A percentile compares a stretch with the other conserved stretches of the same genome.
Evolutionary conservation across 2,113 vertebrate genomes (phyloP).

Genomic region (Corythaixoides concolor): DNA sequence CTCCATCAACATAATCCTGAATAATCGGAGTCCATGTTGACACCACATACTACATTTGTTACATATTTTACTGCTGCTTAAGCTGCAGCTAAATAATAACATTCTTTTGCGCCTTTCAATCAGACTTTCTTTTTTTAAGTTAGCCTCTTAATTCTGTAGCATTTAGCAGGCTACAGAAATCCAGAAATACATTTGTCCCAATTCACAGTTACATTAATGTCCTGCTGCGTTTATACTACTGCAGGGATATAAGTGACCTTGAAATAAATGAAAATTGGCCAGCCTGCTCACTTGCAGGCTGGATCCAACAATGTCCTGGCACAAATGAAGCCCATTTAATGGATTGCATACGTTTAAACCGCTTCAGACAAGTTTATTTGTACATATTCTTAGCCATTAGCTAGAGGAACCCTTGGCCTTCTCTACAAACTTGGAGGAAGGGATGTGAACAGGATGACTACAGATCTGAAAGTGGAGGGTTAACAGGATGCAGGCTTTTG

Average conservation of each 20-base stretch:
- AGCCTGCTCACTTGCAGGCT: background rate
- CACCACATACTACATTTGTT: background rate
- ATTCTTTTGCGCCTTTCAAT: background rate
- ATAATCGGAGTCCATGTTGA: background rate
- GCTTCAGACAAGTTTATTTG: background rate
- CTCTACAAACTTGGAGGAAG: background rate
- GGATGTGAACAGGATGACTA: background rate
- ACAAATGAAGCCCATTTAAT: background rate
- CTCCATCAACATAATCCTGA: background rate
- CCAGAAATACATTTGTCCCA: background rate
- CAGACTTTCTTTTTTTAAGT: background rate
- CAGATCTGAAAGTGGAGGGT: background rate
- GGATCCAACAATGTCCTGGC: background rate
- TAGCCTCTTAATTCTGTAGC: background rate
- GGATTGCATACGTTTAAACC: background rate
- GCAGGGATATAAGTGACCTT: background rate
- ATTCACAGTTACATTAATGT: background rate
- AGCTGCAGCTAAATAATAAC: background rate
- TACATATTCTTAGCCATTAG: background rate
- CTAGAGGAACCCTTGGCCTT: background rate
- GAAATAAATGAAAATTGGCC: background rate
- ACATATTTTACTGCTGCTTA: background rate
- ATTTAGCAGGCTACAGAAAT: background rate
- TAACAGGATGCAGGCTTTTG: background rate
- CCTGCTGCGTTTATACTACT: background rate